Conservation (phyloP, 2,888 invertebrate species). For the Erebia epiphron region DNA sequence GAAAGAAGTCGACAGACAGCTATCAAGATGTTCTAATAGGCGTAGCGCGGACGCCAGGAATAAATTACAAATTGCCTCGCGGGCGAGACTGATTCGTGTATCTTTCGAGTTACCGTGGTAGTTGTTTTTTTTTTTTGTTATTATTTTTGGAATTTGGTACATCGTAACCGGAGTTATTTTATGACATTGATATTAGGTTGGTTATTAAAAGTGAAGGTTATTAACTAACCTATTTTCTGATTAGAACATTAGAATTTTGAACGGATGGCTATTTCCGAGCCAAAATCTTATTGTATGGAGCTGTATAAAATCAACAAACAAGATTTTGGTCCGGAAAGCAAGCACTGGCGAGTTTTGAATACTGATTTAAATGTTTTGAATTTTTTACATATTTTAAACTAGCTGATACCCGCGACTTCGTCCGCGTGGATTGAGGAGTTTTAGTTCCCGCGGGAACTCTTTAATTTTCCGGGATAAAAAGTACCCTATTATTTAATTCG, state of each 20-base stretch:
- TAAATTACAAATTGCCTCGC: slow-evolving; percentile 71
- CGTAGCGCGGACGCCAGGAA: slow-evolving; percentile 74
- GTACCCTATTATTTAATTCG: no score
- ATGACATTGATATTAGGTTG: background rate
- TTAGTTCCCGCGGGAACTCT: no score
- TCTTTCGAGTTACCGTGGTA: slow-evolving; percentile 37
- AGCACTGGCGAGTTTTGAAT: no score
- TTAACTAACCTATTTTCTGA: background rate
- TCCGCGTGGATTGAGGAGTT: no score
- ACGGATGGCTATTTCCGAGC: no score
- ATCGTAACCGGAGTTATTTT: background rate
- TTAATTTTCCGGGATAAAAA: no score
- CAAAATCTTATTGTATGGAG: no score
- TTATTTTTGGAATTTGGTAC: slow-evolving; percentile 28
- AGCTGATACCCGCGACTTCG: no score
- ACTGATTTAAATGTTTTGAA: no score
- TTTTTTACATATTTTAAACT: no score
- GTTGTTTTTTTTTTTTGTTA: slow-evolving; percentile 22
- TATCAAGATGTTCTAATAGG: slow-evolving; percentile 81
- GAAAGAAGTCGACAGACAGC: slow-evolving; percentile 80
- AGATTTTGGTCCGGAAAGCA: no score
- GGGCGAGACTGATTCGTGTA: slow-evolving; percentile 39
- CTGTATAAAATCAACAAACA: no score
- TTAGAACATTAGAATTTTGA: background rate
- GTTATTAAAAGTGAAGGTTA: background rate